Conservation (phyloP, 2,797 vertebrate genomes). For the Calcarius lapponicus region DNA sequence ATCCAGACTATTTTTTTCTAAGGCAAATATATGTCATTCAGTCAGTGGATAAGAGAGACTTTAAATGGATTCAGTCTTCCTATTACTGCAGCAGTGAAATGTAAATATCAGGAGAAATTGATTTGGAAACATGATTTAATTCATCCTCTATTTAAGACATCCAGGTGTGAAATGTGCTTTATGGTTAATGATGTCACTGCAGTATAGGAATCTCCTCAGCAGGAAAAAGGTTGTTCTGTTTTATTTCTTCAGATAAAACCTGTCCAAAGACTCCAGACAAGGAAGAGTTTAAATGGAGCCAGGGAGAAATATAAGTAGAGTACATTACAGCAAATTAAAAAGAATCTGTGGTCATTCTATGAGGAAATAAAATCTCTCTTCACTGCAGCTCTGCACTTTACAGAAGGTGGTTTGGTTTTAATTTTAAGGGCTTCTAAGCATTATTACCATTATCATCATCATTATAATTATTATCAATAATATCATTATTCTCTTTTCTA, state of each 20-base stretch:
- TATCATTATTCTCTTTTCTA: not conserved
- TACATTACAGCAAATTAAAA: not conserved
- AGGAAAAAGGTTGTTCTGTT: not conserved
- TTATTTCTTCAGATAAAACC: slow-evolving; percentile 31
- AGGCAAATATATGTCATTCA: slow-evolving; percentile 4
- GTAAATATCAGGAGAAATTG: slow-evolving; percentile 8
- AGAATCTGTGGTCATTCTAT: not conserved
- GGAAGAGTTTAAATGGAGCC: slow-evolving; percentile 6
- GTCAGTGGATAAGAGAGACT: not conserved
- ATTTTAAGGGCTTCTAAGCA: not conserved
- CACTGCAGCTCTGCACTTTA: not conserved
- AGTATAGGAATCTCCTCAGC: not conserved
- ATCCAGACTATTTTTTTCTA: slow-evolving; percentile 12
- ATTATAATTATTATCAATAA: not conserved
- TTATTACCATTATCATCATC: not conserved
- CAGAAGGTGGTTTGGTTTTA: not conserved
- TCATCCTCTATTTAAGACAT: slow-evolving; percentile 22
- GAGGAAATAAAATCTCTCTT: not conserved
- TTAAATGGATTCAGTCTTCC: slow-evolving; percentile 16
- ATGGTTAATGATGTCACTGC: slow-evolving; percentile 39
- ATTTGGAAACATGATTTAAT: slow-evolving; percentile 30
- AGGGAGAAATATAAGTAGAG: slow-evolving; percentile 3
- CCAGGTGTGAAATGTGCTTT: slow-evolving; percentile 17
- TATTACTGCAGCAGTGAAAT: not conserved
- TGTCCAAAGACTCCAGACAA: not conserved